Evolutionary conservation across 2,888 invertebrate species (phyloP).

Genomic region (Steinernema hermaphroditum): DNA sequence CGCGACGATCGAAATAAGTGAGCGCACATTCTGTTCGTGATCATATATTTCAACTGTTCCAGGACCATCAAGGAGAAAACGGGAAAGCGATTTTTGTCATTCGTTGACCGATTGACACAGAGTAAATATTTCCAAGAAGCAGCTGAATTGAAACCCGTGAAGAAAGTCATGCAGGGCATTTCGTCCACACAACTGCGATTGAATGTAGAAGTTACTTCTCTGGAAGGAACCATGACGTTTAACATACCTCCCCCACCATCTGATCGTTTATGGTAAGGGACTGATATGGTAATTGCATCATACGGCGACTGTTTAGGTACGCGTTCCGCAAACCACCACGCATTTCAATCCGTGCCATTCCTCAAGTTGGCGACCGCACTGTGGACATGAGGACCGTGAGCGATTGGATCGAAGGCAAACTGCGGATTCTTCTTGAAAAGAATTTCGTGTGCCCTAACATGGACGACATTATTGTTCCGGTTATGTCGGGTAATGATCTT

Average conservation of each 20-base stretch:
- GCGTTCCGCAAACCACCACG: slow-evolving; percentile 83
- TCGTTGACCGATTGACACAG: slow-evolving; percentile 83
- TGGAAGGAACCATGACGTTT: slow-evolving; percentile 79
- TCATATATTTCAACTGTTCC: too few species aligned
- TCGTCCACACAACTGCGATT: slow-evolving; percentile 85
- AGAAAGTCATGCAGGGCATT: slow-evolving; percentile 83
- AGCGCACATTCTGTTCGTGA: background rate
- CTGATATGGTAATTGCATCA: too few species aligned
- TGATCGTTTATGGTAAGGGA: slow-evolving; percentile 88
- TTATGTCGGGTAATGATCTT: slow-evolving; percentile 70
- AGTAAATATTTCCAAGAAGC: slow-evolving; percentile 86
- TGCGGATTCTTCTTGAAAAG: slow-evolving; percentile 74
- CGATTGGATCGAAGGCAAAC: slow-evolving; percentile 80
- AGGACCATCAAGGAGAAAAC: slow-evolving; percentile 42
- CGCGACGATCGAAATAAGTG: slow-evolving; percentile 38
- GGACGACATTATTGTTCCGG: slow-evolving; percentile 81
- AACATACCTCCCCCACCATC: slow-evolving; percentile 85
- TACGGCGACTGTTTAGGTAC: too few species aligned
- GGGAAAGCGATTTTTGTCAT: slow-evolving; percentile 76
- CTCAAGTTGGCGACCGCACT: slow-evolving; percentile 81
- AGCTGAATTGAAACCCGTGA: slow-evolving; percentile 80
- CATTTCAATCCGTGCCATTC: slow-evolving; percentile 79
- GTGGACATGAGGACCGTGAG: slow-evolving; percentile 81
- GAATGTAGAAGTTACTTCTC: slow-evolving; percentile 79
- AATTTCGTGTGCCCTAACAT: slow-evolving; percentile 86